phyloP scores from a whole-genome alignment of 1,140 invertebrate genomes.

The Zaprionus nigranus region DNA sequence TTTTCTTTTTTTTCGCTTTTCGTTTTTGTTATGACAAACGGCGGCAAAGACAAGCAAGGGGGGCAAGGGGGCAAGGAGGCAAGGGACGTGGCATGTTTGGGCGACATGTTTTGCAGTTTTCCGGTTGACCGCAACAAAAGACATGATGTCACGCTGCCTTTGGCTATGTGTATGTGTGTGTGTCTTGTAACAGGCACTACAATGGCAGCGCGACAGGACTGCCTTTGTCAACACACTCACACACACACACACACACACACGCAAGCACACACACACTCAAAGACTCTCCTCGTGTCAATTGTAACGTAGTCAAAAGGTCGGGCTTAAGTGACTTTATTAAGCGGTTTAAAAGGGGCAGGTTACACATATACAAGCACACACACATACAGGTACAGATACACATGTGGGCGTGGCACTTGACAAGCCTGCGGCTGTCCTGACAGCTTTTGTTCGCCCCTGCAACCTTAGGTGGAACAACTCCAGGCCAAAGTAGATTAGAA shows the following conservation, averaged over 20 bases:
- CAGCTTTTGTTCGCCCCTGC: conserved; percentile 41
- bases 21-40: conserved; percentile 67
- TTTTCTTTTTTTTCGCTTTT: conserved; percentile 38
- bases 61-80: neutral
- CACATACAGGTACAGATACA: conserved; percentile 10
- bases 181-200: conserved; percentile 71
- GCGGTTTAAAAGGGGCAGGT: conserved; percentile 80
- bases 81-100: conserved; percentile 47
- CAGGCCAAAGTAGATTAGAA: conserved; percentile 47
- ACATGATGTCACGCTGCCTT: conserved; percentile 79
- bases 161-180: conserved; percentile 7
- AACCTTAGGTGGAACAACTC: conserved; percentile 23
- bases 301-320: conserved; percentile 79
- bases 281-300: conserved; percentile 73
- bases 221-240: conserved; percentile 72
- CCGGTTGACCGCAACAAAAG: conserved; percentile 84
- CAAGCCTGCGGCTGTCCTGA: conserved; percentile 31
- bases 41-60: conserved; percentile 40
- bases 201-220: conserved; percentile 69
- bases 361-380: conserved; percentile 29
- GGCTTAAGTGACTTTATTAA: conserved; percentile 84
- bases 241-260: conserved; percentile 28
- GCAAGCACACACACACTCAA: conserved; percentile 38
- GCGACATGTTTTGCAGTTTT: conserved; percentile 83
- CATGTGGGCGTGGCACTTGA: conserved; percentile 47